These are phyloP conservation scores for Diachasmimorpha longicaudata DNA, from an alignment of 1,140 invertebrate genomes.

Conservation along the genomic window DNA sequence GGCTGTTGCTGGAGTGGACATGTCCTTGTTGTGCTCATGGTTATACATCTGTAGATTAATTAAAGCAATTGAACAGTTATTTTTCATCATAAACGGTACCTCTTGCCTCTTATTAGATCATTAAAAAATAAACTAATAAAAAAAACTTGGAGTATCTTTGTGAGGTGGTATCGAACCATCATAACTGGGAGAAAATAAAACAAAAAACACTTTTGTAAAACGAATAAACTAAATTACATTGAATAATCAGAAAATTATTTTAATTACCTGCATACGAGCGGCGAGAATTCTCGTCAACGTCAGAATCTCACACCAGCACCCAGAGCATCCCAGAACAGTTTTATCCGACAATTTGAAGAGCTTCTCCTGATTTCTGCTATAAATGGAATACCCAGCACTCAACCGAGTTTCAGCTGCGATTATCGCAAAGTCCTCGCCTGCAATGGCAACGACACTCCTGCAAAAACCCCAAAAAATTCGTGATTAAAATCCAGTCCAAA, in stretches of 20 bases:
- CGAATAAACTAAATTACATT: too few species aligned
- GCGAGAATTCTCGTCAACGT: constrained; percentile 86
- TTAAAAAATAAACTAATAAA: too few species aligned
- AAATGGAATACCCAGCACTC: constrained; percentile 89
- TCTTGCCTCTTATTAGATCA: too few species aligned
- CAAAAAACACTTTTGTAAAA: not conserved
- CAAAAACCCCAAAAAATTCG: constrained; percentile 29
- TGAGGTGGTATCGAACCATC: too few species aligned
- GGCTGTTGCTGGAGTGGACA: constrained; percentile 90
- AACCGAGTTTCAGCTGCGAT: constrained; percentile 90
- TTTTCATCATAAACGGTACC: too few species aligned
- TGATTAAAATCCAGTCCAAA: not conserved
- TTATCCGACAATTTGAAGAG: constrained; percentile 78
- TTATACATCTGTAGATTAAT: constrained; percentile 83
- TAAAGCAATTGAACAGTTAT: constrained; percentile 9
- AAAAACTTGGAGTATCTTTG: too few species aligned
- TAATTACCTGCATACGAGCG: constrained; percentile 81
- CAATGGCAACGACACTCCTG: constrained; percentile 89
- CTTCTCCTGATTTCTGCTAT: constrained; percentile 86
- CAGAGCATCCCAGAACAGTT: constrained; percentile 88
- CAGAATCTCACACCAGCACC: constrained; percentile 98
- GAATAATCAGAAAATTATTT: too few species aligned
- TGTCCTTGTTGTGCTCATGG: constrained; percentile 93
- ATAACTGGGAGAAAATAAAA: too few species aligned
- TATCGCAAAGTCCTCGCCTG: constrained; percentile 75